Evolutionary conservation across 2,888 invertebrate genomes (phyloP).

Genomic region (Noctuana brunneofusca): DNA sequence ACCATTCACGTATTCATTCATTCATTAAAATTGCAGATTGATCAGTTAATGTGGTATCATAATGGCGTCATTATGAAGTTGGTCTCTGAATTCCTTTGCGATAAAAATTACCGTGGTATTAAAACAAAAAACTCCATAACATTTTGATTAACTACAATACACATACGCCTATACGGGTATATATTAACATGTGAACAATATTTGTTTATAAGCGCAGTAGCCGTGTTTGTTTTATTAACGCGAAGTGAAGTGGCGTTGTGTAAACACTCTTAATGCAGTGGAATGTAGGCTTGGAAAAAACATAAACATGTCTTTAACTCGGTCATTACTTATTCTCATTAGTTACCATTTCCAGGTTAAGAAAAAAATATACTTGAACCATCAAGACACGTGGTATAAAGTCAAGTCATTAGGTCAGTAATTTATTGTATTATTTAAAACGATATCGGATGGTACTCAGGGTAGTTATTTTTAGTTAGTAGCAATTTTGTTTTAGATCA

Average conservation of each 20-base stretch:
- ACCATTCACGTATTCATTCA: no score
- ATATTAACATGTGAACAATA: constrained; percentile 23
- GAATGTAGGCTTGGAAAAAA: constrained; percentile 36
- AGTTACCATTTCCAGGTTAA: constrained; percentile 1
- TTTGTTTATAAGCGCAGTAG: constrained; percentile 26
- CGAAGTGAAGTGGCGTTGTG: constrained; percentile 25
- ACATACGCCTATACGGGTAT: not conserved
- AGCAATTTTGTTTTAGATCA: not conserved
- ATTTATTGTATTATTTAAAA: not conserved
- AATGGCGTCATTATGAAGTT: no score
- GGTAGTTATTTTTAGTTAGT: no score
- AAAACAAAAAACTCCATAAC: not conserved
- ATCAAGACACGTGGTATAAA: not conserved
- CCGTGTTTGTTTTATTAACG: constrained; percentile 30
- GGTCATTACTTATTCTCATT: constrained; percentile 6
- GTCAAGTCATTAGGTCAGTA: not conserved
- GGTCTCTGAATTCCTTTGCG: no score
- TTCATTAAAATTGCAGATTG: no score
- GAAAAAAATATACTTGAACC: constrained; percentile 9
- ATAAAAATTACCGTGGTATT: not conserved
- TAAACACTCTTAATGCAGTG: constrained; percentile 36
- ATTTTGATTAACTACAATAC: not conserved
- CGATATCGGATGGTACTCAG: not conserved
- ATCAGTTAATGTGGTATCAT: no score
- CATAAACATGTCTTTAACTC: constrained; percentile 35